Base-by-base conservation (phyloP, 2,797 vertebrate genomes). In the Enoplosus armatus region DNA sequence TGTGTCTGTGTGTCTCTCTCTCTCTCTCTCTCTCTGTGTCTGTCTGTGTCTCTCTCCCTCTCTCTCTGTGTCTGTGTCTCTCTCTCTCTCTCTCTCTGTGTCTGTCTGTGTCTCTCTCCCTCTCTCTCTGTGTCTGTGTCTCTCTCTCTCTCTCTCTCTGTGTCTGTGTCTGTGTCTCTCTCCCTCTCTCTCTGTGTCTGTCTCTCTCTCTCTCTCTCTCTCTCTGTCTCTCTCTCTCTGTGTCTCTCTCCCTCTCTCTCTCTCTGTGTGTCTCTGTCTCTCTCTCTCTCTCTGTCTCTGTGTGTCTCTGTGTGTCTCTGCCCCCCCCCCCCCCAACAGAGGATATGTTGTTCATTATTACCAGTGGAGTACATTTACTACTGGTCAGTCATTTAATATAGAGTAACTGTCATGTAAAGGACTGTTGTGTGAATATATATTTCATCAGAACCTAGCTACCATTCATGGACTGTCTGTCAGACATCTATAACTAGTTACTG, bases 161-260 rank as follows among this genome's bases (percentile, higher is more conserved):
- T n/a, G n/a, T n/a, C n/a, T n/a, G n/a, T n/a, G n/a, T n/a, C n/a
- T n/a, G n/a, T n/a, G n/a, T 77, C 67, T 41, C 7, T 27, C 41
- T 55, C 26, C 79, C 71, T 82, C 72, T 78, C 68, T 43, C 8
- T 29, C 43, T 56, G 39, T 70, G 55, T 31, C 55, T 73, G 58
- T 72, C 54, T 47, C 27, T 48, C 76, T 59, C 60, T 55, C 50
- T 75, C 60, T 69, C 66, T 68, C 50, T 48, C 43, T 75, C 48
- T 65, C 82, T 55, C 51, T 59, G 69, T 18, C 72, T 48, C 56
- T 55, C 65, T 62, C 60, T 55, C 67, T 65, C 33, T 33, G 70
- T 71, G 58, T 26, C 62, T 67, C 55, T 61, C 66, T 33, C 67
- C 29, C 61, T 53, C 58, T 48, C 22, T 63, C 71, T 37, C 72